Evolutionary conservation across 2,888 invertebrate genomes (phyloP).

Genomic region (Zhuqinia jingwanae): DNA sequence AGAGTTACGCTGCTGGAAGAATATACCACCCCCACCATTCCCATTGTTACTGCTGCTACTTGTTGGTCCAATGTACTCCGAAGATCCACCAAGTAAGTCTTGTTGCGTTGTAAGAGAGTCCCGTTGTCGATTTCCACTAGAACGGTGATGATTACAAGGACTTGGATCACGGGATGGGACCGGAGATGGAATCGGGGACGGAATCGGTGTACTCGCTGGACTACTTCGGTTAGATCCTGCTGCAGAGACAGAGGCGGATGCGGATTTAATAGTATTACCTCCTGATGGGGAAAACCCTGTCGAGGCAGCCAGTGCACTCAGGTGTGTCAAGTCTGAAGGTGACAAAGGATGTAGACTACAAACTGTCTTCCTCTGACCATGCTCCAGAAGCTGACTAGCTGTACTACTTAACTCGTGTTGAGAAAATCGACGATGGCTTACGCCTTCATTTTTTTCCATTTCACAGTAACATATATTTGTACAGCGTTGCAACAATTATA

Average conservation of each 20-base stretch:
- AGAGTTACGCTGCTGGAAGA: constrained; percentile 53
- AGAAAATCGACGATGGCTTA: constrained; percentile 77
- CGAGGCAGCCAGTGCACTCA: constrained; percentile 78
- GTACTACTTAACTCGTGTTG: constrained; percentile 78
- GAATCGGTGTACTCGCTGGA: constrained; percentile 73
- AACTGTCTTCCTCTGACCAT: constrained; percentile 80
- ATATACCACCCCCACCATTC: constrained; percentile 12
- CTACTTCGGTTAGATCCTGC: constrained; percentile 76
- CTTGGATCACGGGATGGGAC: constrained; percentile 78
- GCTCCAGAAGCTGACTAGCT: constrained; percentile 71
- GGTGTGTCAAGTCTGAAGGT: constrained; percentile 79
- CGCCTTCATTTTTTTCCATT: constrained; percentile 45
- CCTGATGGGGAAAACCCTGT: constrained; percentile 63
- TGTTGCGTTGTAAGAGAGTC: constrained; percentile 51
- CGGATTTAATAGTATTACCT: constrained; percentile 70
- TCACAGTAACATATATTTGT: neutral
- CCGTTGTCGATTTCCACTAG: constrained; percentile 45
- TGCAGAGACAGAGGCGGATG: constrained; percentile 74
- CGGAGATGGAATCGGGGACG: constrained; percentile 77
- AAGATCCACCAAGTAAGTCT: constrained; percentile 48
- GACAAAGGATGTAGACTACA: constrained; percentile 80
- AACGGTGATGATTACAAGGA: constrained; percentile 72
- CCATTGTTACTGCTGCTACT: constrained; percentile 16
- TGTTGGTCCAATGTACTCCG: constrained; percentile 64
- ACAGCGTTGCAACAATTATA: neutral